Percentiles rank a stretch among this genome's conserved stretches.
Evolutionary conservation across 2,113 vertebrate species (phyloP).

Genomic region (Meriones unguiculatus): DNA sequence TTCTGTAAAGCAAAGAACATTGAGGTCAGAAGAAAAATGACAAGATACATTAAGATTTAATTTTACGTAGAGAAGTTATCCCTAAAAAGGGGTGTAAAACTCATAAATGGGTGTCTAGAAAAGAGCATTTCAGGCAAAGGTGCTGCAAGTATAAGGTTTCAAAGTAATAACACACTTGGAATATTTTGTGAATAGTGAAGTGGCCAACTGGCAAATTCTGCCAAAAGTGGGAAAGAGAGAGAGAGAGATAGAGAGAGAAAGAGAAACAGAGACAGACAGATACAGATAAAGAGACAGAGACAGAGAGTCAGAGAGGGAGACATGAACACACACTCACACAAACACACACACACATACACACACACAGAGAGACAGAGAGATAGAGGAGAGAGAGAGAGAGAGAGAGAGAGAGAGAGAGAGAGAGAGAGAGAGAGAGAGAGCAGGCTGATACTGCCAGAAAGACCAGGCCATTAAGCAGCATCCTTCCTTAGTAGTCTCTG

Average conservation of each 20-base stretch:
- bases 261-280: not conserved
- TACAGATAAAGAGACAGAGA: no score
- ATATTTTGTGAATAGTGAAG: not conserved
- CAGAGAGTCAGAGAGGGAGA: no score
- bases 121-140: not conserved
- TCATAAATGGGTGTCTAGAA: accelerated
- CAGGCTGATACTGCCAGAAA: not conserved
- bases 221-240: not conserved
- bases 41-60: not conserved
- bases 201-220: no score
- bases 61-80: not conserved
- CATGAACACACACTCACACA: no score
- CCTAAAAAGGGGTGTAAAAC: not conserved
- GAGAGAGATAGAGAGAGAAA: no score
- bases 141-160: not conserved
- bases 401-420: not conserved
- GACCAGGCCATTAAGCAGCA: not conserved
- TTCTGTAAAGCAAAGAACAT: no score
- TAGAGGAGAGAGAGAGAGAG: not conserved
- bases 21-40: no score
- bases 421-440: not conserved
- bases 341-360: no score
- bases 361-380: not conserved
- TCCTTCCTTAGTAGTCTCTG: no score
- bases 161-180: not conserved